Evolutionary conservation across 2,797 vertebrate species (phyloP), one percentile per base, ranked within the genome.

Genomic region (Epinephelus malabaricus): DNA sequence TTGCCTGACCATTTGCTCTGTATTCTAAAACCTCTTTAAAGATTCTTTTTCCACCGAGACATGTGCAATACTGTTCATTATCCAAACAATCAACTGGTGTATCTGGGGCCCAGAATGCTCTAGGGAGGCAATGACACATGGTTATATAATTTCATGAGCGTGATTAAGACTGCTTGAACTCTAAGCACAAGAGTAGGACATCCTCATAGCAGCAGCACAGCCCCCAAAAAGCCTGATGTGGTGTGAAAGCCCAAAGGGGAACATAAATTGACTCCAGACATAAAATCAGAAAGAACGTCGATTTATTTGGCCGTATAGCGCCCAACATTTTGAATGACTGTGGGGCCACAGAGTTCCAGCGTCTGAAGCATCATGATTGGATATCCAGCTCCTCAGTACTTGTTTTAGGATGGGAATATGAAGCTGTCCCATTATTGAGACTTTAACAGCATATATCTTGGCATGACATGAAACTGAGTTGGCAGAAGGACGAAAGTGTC

Each of bases 361-460:
- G 46, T 59, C 18, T 66, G 14, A 12, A 53, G 25, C 62, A 68
- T 30, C 11, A 5, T 2, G 30, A 19, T 38, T 64, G 38, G 40
- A 49, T 15, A 17, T 77, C 17, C 59, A 62, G 25, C 61, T 12
- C 40, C 46, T 56, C 47, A 45, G 40, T 46, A 13, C 61, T 73
- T 51, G 11, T 80, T 60, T 78, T 55, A 76, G 43, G 19, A 56
- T 23, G 15, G 56, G 17, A 67, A 68, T 73, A 69, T 78, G 61
- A 64, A 79, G 34, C 65, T 54, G 55, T 61, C 70, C 40, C 59
- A 58, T 70, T 66, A 76, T 27, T 61, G 56, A 72, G 65, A 54
- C 61, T 76, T 83, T 76, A 83, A 83, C 69, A 74, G 54, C 67
- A 34, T 59, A 79, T 49, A 67, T 83, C 40, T 83, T 89, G 87